Base-by-base conservation (phyloP, 2,888 invertebrate species). In the Colletes collaris region DNA sequence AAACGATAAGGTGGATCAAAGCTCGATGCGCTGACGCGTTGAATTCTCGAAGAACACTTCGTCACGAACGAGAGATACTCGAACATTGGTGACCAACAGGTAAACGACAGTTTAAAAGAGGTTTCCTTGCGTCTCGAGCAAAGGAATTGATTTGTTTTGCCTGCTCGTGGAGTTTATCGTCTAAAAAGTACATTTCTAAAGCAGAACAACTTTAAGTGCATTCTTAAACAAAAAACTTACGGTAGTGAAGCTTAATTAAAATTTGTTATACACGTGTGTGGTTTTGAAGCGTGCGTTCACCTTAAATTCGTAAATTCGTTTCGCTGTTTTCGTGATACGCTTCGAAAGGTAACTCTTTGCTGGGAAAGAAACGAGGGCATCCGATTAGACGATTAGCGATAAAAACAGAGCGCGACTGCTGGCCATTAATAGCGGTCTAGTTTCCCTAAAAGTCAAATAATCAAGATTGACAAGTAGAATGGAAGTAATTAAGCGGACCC, bases 11-110 rank as follows among this genome's bases (percentile, higher is more conserved):
- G 63, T 68, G 67, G 67, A 67, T 69, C 62, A 72, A 63, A 75
- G 76, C 73, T 68, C 59, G n/a, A 63, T 56, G 49, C 35, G 49
- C 65, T 72, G 40, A 56, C 60, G 52, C 53, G 56, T 56, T 37
- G 11, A 10, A 69, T 64, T 62, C 67, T 68, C 60, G 4, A 59
- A 59, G 68, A 55, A 58, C 65, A 64, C 73, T 58, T 81, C 63
- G 40, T 19, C 64, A 44, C 56, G 56, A 58, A 10, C 56, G 56
- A 55, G 55, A 35, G 16, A 60, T 56, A 16, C 59, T 74, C 60
- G 52, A 65, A 68, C 40, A 58, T 13, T 4, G 27, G 60, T 40
- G 55, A 67, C 66, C 75, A 79, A 81, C 79, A 81, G 75, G 75
- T 75, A 65, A 65, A 60, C 10, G 7, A 37, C 8, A 16, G 10